A percentile compares a stretch with the other conserved stretches of the same genome.
phyloP scores from a whole-genome alignment of 2,888 invertebrate species.

The Copidosoma aretas region DNA sequence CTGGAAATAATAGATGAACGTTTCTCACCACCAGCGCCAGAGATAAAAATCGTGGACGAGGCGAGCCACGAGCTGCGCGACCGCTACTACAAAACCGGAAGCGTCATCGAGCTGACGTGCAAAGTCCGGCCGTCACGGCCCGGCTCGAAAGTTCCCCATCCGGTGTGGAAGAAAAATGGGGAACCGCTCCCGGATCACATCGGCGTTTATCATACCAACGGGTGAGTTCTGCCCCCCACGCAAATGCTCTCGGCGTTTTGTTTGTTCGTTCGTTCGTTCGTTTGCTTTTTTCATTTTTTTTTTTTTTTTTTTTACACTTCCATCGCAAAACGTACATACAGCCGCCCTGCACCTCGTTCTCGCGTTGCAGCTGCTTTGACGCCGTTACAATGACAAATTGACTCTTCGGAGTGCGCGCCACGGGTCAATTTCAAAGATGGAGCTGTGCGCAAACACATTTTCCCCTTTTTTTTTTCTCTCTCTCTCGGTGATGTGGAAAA shows the following conservation, averaged over 20 bases:
- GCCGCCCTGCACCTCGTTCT: neutral
- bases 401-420: neutral
- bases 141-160: constrained; percentile 57
- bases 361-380: neutral
- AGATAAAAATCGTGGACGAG: constrained; percentile 75
- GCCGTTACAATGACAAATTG: neutral
- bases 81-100: constrained; percentile 77
- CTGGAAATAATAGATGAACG: neutral
- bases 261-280: neutral
- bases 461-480: too few relatives aligned
- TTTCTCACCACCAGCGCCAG: constrained; percentile 67
- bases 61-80: constrained; percentile 74
- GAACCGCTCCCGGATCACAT: constrained; percentile 55
- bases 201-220: constrained; percentile 57
- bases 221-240: constrained; percentile 44
- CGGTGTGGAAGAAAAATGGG: constrained; percentile 58
- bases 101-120: constrained; percentile 75
- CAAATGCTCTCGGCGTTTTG: constrained; percentile 3
- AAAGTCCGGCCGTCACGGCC: constrained; percentile 64
- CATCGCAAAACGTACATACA: neutral
- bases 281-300: too few relatives aligned
- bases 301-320: too few relatives aligned
- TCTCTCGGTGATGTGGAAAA: too few relatives aligned
- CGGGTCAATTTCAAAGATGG: too few relatives aligned
- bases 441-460: too few relatives aligned